Evolutionary conservation across 2,797 vertebrate species (phyloP).

Genomic region (Adrianichthys oophorus): DNA sequence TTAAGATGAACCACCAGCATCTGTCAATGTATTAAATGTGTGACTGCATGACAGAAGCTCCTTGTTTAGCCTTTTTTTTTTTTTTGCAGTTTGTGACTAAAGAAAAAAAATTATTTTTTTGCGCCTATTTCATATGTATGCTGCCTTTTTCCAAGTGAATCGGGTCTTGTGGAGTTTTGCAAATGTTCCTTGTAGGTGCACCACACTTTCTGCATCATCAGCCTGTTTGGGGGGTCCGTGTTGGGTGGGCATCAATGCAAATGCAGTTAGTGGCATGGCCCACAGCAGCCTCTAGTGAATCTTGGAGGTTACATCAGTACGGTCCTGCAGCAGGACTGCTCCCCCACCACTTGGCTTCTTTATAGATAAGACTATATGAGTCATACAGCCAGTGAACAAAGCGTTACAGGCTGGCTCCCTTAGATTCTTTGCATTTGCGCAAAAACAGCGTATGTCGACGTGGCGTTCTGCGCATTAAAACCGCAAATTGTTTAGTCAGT

Average conservation of each 20-base stretch:
- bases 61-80: no score
- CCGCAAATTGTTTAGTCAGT: not conserved
- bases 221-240: constrained; percentile 2
- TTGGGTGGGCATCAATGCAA: constrained; percentile 11
- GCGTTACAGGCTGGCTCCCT: constrained; percentile 41
- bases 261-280: constrained; percentile 21
- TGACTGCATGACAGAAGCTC: no score
- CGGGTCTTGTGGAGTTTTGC: not conserved
- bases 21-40: no score
- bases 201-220: not conserved
- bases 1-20: no score
- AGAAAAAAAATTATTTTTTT: no score
- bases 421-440: constrained; percentile 40
- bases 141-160: not conserved
- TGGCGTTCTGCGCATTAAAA: constrained; percentile 6
- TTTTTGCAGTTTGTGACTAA: no score
- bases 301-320: constrained; percentile 56
- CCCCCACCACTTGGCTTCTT: constrained; percentile 68
- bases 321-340: constrained; percentile 72
- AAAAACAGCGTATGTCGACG: constrained; percentile 30
- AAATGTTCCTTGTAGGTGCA: constrained; percentile 9
- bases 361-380: constrained; percentile 76
- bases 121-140: no score
- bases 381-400: constrained; percentile 71
- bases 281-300: constrained; percentile 68